phyloP scores from a whole-genome alignment of 2,888 invertebrate genomes.

The Petrophora chlorosata region DNA sequence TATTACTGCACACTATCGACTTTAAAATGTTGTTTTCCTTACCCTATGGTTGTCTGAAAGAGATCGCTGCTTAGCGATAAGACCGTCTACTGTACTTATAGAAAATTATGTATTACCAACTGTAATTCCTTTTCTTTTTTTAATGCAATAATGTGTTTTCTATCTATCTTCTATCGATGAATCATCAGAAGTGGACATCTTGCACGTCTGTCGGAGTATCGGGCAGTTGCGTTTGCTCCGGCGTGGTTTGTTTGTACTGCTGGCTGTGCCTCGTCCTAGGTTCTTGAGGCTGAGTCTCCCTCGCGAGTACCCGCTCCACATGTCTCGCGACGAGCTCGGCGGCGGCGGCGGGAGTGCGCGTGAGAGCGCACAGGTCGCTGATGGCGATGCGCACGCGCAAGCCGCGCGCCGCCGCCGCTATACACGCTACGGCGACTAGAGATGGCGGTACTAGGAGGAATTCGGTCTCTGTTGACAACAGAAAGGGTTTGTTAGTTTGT shows the following conservation, averaged over 20 bases:
- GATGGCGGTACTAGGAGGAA: conserved; percentile 89
- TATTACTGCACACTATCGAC: too few relatives aligned
- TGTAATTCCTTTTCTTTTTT: too few relatives aligned
- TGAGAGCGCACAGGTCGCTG: conserved; percentile 72
- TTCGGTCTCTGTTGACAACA: conserved; percentile 86
- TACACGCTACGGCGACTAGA: conserved; percentile 87
- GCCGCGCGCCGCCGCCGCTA: conserved; percentile 87
- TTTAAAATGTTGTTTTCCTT: too few relatives aligned
- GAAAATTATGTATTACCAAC: too few relatives aligned
- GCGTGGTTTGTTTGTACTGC: conserved; percentile 58
- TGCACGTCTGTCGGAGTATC: conserved; percentile 87
- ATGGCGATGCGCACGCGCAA: conserved; percentile 75
- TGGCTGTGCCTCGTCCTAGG: conserved; percentile 59
- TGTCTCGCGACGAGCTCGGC: conserved; percentile 83
- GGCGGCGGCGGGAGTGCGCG: conserved; percentile 74
- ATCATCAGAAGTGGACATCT: conserved; percentile 82
- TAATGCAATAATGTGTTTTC: too few relatives aligned
- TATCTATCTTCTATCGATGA: neutral
- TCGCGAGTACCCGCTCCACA: conserved; percentile 84
- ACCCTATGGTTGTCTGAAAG: too few relatives aligned
- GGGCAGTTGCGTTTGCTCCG: conserved; percentile 73
- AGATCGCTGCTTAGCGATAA: too few relatives aligned
- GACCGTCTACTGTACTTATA: too few relatives aligned
- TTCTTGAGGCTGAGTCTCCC: conserved; percentile 80
- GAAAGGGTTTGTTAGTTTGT: conserved; percentile 24